phyloP scores from a whole-genome alignment of 92 coral and sea anemone species.

The Zoanthus sansibaricus region DNA sequence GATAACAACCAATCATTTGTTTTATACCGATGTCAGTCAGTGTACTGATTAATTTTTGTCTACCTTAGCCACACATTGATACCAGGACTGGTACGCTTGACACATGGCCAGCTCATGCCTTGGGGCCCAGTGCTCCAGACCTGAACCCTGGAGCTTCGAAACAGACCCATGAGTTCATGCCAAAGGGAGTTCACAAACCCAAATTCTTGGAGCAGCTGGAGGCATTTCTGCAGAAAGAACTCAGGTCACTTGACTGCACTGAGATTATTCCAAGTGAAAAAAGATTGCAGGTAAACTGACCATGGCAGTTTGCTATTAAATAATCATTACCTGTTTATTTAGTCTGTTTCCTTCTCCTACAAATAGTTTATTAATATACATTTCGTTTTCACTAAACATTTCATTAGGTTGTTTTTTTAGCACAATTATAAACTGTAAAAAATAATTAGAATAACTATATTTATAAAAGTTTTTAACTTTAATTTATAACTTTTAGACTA shows the following conservation, averaged over 20 bases:
- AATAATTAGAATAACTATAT: no score
- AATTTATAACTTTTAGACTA: no score
- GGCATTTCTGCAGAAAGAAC: constrained; percentile 92
- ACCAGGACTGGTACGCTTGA: constrained; percentile 94
- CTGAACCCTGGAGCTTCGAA: constrained; percentile 83
- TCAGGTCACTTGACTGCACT: constrained; percentile 90
- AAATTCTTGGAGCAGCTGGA: constrained; percentile 96
- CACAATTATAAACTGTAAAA: no score
- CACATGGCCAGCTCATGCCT: constrained; percentile 99
- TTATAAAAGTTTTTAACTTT: no score
- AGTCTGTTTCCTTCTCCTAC: no score
- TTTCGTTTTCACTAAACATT: no score
- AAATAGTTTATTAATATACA: no score
- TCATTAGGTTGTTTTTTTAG: no score
- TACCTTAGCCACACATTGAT: constrained; percentile 82
- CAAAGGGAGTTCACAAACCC: constrained; percentile 97
- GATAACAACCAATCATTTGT: no score
- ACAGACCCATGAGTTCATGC: constrained; percentile 89
- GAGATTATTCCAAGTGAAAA: constrained; percentile 95
- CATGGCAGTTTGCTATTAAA: neutral
- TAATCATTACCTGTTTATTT: neutral
- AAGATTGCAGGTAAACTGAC: constrained; percentile 79
- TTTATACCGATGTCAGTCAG: neutral
- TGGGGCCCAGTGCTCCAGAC: constrained; percentile 93
- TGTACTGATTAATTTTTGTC: neutral